Evolutionary conservation across 2,797 vertebrate genomes (phyloP).

Genomic region (Cuculus canorus): DNA sequence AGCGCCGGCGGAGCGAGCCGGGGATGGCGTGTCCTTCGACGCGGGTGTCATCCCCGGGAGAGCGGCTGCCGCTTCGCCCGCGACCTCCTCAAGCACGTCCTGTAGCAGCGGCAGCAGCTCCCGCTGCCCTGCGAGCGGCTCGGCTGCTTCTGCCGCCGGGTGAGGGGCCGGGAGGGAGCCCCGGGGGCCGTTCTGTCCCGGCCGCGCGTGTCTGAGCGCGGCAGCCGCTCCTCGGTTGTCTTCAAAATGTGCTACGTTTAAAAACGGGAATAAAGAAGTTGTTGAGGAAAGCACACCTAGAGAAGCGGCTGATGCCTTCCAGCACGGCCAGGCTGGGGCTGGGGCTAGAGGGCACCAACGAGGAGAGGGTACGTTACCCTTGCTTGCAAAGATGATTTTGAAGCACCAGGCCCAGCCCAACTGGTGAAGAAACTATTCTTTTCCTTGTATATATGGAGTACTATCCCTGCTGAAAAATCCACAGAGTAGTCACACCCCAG

Average conservation of each 20-base stretch:
- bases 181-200: too few relatives aligned
- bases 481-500: not conserved
- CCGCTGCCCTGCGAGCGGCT: constrained; percentile 95
- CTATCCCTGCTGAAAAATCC: not conserved
- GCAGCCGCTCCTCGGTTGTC: too few relatives aligned
- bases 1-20: too few relatives aligned
- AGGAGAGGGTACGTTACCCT: not conserved
- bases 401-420: not conserved
- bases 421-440: not conserved
- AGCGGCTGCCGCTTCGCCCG: constrained; percentile 90
- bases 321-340: not conserved
- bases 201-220: too few relatives aligned
- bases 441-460: not conserved
- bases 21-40: constrained; percentile 70
- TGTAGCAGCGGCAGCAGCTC: constrained; percentile 94
- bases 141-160: constrained; percentile 81
- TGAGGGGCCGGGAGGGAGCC: not conserved
- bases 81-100: constrained; percentile 92
- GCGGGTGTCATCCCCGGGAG: constrained; percentile 84
- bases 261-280: constrained; percentile 43
- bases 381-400: not conserved
- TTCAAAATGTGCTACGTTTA: constrained; percentile 17
- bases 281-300: not conserved
- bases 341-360: not conserved
- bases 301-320: not conserved